These are phyloP conservation scores for Neolamprologus sp. DNA, from an alignment of 2,113 vertebrate genomes.

Conservation along the genomic window DNA sequence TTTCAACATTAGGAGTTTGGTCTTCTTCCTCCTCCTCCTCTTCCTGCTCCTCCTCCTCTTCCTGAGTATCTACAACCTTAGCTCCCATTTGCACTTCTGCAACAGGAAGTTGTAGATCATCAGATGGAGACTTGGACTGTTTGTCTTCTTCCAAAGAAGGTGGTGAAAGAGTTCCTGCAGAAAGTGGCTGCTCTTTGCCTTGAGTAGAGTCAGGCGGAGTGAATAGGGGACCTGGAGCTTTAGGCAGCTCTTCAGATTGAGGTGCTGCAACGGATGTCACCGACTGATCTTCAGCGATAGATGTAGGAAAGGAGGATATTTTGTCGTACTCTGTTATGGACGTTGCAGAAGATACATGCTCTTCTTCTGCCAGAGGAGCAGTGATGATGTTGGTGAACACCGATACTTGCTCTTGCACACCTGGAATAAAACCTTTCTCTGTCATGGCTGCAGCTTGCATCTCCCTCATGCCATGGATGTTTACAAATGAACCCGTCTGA, in stretches of 20 bases:
- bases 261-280: constrained; percentile 82
- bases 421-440: constrained; percentile 71
- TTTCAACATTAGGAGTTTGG: constrained; percentile 74
- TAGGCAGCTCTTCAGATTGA: constrained; percentile 85
- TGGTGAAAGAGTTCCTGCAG: constrained; percentile 89
- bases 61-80: constrained; percentile 43
- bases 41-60: constrained; percentile 73
- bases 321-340: constrained; percentile 98
- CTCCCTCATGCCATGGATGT: constrained; percentile 78
- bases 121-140: constrained; percentile 83
- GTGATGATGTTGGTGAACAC: constrained; percentile 87
- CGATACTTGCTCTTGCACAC: constrained; percentile 78
- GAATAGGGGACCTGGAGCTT: constrained; percentile 78
- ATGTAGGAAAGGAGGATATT: constrained; percentile 89
- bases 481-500: constrained; percentile 78
- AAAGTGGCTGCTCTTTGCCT: constrained; percentile 83
- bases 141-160: constrained; percentile 95
- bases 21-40: constrained; percentile 79
- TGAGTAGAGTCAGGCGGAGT: constrained; percentile 76
- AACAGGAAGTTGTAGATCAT: constrained; percentile 76
- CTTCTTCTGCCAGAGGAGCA: constrained; percentile 94
- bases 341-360: constrained; percentile 93
- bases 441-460: constrained; percentile 64
- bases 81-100: constrained; percentile 65
- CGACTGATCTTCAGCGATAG: constrained; percentile 93